These are phyloP conservation scores for Xenopus laevis DNA, from an alignment of 2,113 vertebrate genomes.

Conservation along the genomic window DNA sequence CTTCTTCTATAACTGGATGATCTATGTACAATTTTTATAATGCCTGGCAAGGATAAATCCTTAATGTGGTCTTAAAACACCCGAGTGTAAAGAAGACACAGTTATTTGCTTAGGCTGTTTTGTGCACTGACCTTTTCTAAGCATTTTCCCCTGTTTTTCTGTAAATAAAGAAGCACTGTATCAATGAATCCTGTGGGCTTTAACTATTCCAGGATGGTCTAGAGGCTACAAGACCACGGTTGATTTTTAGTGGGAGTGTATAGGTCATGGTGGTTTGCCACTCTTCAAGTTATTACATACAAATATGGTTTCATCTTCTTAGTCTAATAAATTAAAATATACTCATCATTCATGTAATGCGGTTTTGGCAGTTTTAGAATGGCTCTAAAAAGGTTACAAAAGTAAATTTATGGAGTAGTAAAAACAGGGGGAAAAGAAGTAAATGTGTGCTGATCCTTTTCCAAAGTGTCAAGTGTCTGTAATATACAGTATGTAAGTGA, in stretches of 20 bases:
- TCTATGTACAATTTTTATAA: background rate
- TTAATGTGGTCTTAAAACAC: background rate
- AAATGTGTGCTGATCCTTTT: slow-evolving; percentile 34
- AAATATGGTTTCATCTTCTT: slow-evolving; percentile 40
- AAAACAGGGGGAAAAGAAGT: slow-evolving; percentile 7
- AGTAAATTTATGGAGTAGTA: slow-evolving; percentile 19
- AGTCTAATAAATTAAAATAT: slow-evolving; percentile 45
- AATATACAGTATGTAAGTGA: slow-evolving; percentile 5
- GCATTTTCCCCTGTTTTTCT: slow-evolving; percentile 24
- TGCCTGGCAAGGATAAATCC: background rate
- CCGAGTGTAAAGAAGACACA: background rate
- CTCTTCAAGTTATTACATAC: slow-evolving; percentile 39
- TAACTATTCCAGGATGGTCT: slow-evolving; percentile 26
- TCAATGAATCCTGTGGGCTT: slow-evolving; percentile 17
- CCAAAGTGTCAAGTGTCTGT: slow-evolving; percentile 15
- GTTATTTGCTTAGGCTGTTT: slow-evolving; percentile 16
- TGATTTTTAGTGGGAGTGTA: slow-evolving; percentile 41
- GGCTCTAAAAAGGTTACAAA: slow-evolving; percentile 32
- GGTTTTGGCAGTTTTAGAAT: slow-evolving; percentile 20
- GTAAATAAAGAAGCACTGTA: slow-evolving; percentile 35
- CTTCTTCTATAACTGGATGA: background rate
- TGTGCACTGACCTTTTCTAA: slow-evolving; percentile 35
- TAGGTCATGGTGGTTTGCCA: slow-evolving; percentile 39
- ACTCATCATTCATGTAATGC: slow-evolving; percentile 27
- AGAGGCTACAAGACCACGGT: slow-evolving; percentile 33